Percentiles rank a stretch among this genome's conserved stretches.
Evolutionary conservation across 2,113 vertebrate species (phyloP).

Genomic region (Montifringilla adamsi): DNA sequence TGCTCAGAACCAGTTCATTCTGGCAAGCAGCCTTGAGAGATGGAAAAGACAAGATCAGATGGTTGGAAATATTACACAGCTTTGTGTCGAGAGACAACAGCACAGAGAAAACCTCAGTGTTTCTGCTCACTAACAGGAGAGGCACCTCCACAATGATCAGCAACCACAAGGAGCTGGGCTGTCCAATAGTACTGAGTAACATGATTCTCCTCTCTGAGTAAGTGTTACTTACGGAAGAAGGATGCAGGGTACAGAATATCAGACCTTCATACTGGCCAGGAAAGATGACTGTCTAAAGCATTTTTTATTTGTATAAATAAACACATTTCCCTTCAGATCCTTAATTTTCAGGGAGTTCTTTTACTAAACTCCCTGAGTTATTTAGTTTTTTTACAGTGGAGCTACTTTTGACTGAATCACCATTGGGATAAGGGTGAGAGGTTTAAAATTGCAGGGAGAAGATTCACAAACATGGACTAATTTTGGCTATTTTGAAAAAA

Average conservation of each 20-base stretch:
- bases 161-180: not conserved
- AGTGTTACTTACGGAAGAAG: not conserved
- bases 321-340: not conserved
- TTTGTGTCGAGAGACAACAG: not conserved
- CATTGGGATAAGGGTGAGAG: not conserved
- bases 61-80: not conserved
- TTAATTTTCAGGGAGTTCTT: not conserved
- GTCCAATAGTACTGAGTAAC: not conserved
- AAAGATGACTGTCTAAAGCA: not conserved
- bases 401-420: not conserved
- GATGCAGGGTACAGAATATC: not conserved
- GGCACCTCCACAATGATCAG: not conserved
- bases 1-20: not conserved
- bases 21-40: not conserved
- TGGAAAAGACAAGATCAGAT: not conserved
- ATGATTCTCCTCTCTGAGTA: fast-evolving
- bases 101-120: not conserved
- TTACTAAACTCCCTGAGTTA: too few species aligned
- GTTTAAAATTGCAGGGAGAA: not conserved
- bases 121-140: not conserved
- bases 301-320: not conserved
- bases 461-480: not conserved
- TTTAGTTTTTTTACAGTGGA: not conserved
- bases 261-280: not conserved
- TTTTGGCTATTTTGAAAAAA: not conserved